Percentiles rank a stretch among this genome's conserved stretches.
Evolutionary conservation across 2,797 vertebrate species (phyloP).

Genomic region (Propithecus deckenii): DNA sequence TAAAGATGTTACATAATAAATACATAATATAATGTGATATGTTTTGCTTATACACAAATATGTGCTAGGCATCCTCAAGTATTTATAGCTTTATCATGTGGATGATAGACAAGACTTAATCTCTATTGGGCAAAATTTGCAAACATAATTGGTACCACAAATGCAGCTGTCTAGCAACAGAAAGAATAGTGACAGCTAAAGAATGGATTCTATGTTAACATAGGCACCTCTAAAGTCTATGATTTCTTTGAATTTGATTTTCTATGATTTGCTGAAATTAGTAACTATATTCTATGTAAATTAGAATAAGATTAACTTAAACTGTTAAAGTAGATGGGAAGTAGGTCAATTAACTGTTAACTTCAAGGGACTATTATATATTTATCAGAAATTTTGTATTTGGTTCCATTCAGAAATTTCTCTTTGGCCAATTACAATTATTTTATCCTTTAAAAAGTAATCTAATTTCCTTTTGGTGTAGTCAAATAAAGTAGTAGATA

Average conservation of each 20-base stretch:
- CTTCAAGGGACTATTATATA: not conserved
- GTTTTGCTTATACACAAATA: not conserved
- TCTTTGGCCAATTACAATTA: not conserved
- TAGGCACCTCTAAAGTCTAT: not conserved
- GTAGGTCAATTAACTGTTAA: not conserved
- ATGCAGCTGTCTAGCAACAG: rapidly evolving
- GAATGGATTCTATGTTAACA: not conserved
- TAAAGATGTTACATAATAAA: not conserved
- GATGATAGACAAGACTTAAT: not conserved
- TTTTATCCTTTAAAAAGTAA: conserved; percentile 16
- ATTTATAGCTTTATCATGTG: not conserved
- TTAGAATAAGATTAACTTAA: not conserved
- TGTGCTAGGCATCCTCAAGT: not conserved
- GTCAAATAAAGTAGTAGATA: not conserved
- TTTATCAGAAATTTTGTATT: not conserved
- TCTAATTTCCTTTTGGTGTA: not conserved
- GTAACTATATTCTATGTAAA: not conserved
- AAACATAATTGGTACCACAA: not conserved
- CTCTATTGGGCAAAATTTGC: not conserved
- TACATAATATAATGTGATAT: not conserved
- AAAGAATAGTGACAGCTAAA: not conserved
- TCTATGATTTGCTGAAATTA: not conserved
- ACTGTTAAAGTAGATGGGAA: not conserved
- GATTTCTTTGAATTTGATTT: not conserved
- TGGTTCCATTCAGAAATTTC: not conserved